Base-by-base conservation (phyloP, 2,113 vertebrate species). In the Pachypanchax playfairii region DNA sequence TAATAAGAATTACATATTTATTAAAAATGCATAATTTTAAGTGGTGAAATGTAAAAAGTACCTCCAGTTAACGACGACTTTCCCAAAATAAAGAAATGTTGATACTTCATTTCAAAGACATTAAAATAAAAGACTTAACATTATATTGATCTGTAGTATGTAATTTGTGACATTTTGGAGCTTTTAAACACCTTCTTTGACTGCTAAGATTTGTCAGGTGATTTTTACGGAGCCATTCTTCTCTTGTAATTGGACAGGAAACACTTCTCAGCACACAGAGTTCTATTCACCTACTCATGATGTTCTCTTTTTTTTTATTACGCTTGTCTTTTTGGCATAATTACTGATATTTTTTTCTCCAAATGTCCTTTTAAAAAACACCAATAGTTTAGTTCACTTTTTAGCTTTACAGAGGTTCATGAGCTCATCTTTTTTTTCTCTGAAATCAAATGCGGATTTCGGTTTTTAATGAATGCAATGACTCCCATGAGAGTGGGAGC, bases 271-370 rank as follows among this genome's bases (percentile, higher is more conserved):
- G 65, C 41, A 47, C 11, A 56, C 18, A 74, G 49, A 21, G 41
- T 44, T 51, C 78, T 76, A 84, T 85, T 82, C 78, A 86, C 54
- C 55, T 38, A 53, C 80, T 75, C 59, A 76, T 76, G 56, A 65
- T 53, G 41, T 31, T 46, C 39, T 8, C 28, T 25, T 65, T 47
- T 71, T 43, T 5, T 36, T 53, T 60, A n/a, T n/a, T n/a, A n/a
- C n/a, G n/a, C n/a, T 47, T 41, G 11, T 44, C 10, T 46, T 29
- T 29, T 52, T 26, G 38, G 57, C 41, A 57, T 65, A 73, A 87
- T 82, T 82, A 82, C 64, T 33, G 60, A 68, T 65, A 67, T 69
- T 72, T 79, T 67, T 44, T 65, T 82, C 67, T 77, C 79, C 79
- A 81, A 74, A 70, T 53, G 42, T 42, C 22, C 22, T 53, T 44